phyloP scores from a whole-genome alignment of 64 coral and sea anemone species.

The Cladopsammia gracilis region DNA sequence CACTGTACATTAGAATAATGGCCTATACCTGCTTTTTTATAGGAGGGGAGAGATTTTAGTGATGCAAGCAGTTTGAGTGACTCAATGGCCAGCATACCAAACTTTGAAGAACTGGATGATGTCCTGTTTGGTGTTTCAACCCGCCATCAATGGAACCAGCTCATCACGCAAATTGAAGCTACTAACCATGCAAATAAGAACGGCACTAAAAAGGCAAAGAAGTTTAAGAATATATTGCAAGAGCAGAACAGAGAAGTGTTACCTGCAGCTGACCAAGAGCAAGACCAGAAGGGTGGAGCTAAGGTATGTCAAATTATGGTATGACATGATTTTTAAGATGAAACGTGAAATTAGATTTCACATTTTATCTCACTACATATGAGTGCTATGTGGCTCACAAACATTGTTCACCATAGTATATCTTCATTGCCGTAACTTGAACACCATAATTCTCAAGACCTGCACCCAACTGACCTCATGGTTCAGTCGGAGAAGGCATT shows the following conservation, averaged over 20 bases:
- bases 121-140: conserved; percentile 94
- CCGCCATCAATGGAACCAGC: conserved; percentile 91
- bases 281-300: conserved; percentile 50
- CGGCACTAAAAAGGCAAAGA: conserved; percentile 25
- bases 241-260: conserved; percentile 27
- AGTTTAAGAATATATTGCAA: neutral
- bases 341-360: no score
- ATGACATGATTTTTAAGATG: no score
- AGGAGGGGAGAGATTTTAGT: conserved; percentile 91
- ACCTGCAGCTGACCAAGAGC: conserved; percentile 40
- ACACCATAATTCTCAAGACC: no score
- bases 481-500: no score
- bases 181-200: conserved; percentile 62
- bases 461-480: no score
- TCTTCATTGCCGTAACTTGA: no score
- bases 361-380: no score
- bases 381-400: no score
- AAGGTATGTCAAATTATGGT: neutral
- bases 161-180: conserved; percentile 89
- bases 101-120: conserved; percentile 97
- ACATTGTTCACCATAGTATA: no score
- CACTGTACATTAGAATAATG: no score
- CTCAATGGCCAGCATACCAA: conserved; percentile 71
- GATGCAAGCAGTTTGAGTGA: conserved; percentile 86
- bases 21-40: neutral